Percentiles rank a stretch among this genome's conserved stretches.
Evolutionary conservation across 2,113 vertebrate genomes (phyloP).

Genomic region (Microtus montanus): DNA sequence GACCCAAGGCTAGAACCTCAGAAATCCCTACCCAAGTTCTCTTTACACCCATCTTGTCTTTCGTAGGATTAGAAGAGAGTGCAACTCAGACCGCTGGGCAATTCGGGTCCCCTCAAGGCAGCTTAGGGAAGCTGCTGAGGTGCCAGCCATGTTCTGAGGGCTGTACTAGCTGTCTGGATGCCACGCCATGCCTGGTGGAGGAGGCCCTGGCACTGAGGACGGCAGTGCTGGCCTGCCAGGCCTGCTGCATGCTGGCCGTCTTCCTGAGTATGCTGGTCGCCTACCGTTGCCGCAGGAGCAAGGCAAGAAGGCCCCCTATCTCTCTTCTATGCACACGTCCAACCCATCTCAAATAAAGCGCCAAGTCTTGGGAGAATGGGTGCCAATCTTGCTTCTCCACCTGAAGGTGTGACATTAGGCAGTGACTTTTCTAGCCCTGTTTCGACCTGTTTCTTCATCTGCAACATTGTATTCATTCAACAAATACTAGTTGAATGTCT

Average conservation of each 20-base stretch:
- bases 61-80: slow-evolving; percentile 73
- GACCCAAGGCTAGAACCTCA: not conserved
- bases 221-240: slow-evolving; percentile 88
- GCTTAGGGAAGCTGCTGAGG: slow-evolving; percentile 79
- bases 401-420: not conserved
- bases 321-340: not conserved
- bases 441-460: not conserved
- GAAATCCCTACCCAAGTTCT: not conserved
- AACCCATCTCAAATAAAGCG: not conserved
- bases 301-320: slow-evolving; percentile 84
- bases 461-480: slow-evolving; percentile 14
- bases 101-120: not conserved
- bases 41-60: not conserved
- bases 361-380: not conserved
- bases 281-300: slow-evolving; percentile 90
- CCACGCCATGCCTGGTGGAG: slow-evolving; percentile 90
- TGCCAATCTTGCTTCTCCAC: not conserved
- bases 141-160: slow-evolving; percentile 92
- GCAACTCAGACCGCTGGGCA: slow-evolving; percentile 15
- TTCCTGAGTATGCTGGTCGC: slow-evolving; percentile 94
- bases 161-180: slow-evolving; percentile 89
- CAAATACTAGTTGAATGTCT: not conserved
- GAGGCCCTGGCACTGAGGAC: slow-evolving; percentile 88
- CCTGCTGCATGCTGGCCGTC: slow-evolving; percentile 92
- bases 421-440: not conserved